A percentile compares a stretch with the other conserved stretches of the same genome.
phyloP scores from a whole-genome alignment of 2,797 vertebrate species.

The Vultur gryphus region DNA sequence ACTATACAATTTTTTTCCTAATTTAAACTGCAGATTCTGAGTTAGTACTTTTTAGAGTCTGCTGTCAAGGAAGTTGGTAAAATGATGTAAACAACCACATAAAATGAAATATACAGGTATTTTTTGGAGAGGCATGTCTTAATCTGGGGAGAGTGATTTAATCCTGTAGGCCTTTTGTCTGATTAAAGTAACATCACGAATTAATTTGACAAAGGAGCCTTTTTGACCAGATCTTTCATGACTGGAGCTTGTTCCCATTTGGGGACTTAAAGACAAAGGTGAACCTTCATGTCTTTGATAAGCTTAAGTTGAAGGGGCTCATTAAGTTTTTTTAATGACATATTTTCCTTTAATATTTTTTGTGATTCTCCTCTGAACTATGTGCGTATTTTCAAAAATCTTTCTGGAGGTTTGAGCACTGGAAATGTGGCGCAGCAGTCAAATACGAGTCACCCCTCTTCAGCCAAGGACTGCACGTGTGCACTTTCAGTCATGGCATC shows the following conservation, averaged over 20 bases:
- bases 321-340: not conserved
- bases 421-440: not conserved
- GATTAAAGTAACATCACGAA: not conserved
- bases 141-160: not conserved
- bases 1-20: rapidly evolving
- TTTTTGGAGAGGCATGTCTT: not conserved
- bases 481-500: not conserved
- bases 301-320: not conserved
- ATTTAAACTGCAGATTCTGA: not conserved
- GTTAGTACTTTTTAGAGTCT: not conserved
- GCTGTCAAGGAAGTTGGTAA: not conserved
- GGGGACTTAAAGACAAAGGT: not conserved
- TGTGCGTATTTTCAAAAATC: not conserved
- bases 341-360: not conserved
- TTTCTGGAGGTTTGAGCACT: not conserved
- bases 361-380: not conserved
- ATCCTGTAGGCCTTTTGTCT: not conserved
- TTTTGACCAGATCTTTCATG: not conserved
- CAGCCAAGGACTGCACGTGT: not conserved
- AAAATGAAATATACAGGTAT: not conserved
- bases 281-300: not conserved
- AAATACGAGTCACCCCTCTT: not conserved
- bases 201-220: not conserved
- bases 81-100: not conserved
- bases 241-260: not conserved